Base-by-base conservation (phyloP, 2,888 invertebrate genomes). In the Kryphioiulus occultus region DNA sequence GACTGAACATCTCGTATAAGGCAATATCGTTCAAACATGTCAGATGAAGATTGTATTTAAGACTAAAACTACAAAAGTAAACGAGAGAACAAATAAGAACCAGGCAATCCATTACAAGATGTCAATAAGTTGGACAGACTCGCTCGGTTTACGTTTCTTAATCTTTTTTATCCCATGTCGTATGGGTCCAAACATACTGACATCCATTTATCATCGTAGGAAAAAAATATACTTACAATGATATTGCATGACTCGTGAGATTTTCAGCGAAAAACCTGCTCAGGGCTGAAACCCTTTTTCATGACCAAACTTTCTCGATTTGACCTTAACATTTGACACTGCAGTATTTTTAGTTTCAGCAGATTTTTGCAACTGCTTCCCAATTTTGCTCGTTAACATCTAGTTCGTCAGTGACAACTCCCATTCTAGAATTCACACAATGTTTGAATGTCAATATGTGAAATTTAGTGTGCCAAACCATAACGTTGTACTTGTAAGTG, bases 61-160 rank as follows among this genome's bases (percentile, higher is more conserved):
- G 30, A 15, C 30, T 30, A 78, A 78, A 78, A 78, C 78, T 78
- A 78, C 30, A 17, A 26, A 30, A 15, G 30, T 78, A 68, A 68
- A 68, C 26, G 26, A 22, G 30, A 15, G 10, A 78, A 30, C 30
- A 78, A 78, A 30, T 10, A 78, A 30, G 26, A 30, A 26, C 78
- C 30, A 78, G 78, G 78, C 78, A 78, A 78, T 78, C 78, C 78
- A 78, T 78, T 78, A 78, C 30, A 78, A 78, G 26, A 15, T 78
- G 78, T 78, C 78, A 78, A 78, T 78, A 78, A 78, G 12, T 78
- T 78, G 78, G 78, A 26, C 78, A 78, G 26, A 30, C 30, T 78
- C 78, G 15, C 26, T 78, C 30, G 26, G 15, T 78, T 78, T 78
- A 30, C 78, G 30, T 78, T 78, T 78, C 78, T 78, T 78, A 78